Percentiles rank a stretch among this genome's conserved stretches.
Conservation (phyloP, 2,113 vertebrate species). For the Tychaedon coryphoeus region DNA sequence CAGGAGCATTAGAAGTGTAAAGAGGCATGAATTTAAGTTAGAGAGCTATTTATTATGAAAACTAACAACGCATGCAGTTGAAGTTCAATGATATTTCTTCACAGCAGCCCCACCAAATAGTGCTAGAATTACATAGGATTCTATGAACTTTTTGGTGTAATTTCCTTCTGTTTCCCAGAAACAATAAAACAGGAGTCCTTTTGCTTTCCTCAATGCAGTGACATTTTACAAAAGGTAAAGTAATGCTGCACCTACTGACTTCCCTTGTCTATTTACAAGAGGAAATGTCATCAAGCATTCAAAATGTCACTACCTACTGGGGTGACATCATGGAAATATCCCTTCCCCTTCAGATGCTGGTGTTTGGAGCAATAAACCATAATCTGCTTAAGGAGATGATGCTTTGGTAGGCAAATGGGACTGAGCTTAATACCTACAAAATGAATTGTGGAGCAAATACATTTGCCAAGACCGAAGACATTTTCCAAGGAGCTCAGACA, state of each 20-base stretch:
- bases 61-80: background rate
- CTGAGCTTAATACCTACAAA: background rate
- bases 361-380: background rate
- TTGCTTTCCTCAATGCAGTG: constrained; percentile 39
- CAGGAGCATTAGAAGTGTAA: background rate
- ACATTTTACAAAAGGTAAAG: constrained; percentile 70
- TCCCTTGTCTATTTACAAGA: constrained; percentile 67
- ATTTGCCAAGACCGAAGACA: constrained; percentile 22
- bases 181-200: constrained; percentile 38
- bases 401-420: constrained; percentile 41
- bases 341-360: constrained; percentile 2
- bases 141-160: background rate
- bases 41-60: constrained; percentile 29
- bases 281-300: constrained; percentile 74
- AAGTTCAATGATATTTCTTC: constrained; percentile 28
- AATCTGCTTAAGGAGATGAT: constrained; percentile 55
- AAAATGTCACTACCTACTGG: constrained; percentile 68
- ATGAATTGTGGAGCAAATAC: constrained; percentile 29
- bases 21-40: constrained; percentile 17
- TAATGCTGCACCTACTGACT: constrained; percentile 51
- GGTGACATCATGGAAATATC: constrained; percentile 40
- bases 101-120: background rate
- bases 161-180: constrained; percentile 12
- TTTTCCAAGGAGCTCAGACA: constrained; percentile 47
- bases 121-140: background rate